phyloP scores from a whole-genome alignment of 2,797 vertebrate species.

The Halcyon chelicuti region DNA sequence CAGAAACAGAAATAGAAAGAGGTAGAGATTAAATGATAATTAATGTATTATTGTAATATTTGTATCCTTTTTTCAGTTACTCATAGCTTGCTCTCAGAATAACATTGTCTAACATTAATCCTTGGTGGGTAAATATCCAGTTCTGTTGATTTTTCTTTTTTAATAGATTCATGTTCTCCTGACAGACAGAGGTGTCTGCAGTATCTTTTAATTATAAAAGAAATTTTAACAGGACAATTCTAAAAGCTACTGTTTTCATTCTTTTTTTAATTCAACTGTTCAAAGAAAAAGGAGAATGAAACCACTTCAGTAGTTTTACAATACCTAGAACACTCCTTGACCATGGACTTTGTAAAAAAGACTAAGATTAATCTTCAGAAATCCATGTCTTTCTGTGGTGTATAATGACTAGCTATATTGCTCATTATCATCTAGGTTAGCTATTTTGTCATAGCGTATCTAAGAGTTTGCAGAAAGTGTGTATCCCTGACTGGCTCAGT shows the following conservation, averaged over 20 bases:
- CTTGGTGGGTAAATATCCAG: neutral
- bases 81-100: neutral
- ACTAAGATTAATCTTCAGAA: neutral
- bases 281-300: neutral
- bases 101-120: neutral
- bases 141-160: neutral
- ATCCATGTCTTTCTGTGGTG: neutral
- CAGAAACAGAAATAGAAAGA: neutral
- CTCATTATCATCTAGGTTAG: neutral
- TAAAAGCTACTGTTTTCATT: neutral
- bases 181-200: neutral
- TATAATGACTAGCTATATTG: neutral
- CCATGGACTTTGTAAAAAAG: neutral
- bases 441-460: neutral
- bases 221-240: neutral
- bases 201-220: neutral
- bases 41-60: neutral
- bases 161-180: neutral
- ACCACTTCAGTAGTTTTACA: neutral
- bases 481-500: neutral
- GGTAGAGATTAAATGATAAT: neutral
- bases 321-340: neutral
- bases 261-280: neutral
- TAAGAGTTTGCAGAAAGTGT: neutral
- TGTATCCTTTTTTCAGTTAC: neutral